Base-by-base conservation (phyloP, 2,113 vertebrate genomes). In the Mus spicilegus region DNA sequence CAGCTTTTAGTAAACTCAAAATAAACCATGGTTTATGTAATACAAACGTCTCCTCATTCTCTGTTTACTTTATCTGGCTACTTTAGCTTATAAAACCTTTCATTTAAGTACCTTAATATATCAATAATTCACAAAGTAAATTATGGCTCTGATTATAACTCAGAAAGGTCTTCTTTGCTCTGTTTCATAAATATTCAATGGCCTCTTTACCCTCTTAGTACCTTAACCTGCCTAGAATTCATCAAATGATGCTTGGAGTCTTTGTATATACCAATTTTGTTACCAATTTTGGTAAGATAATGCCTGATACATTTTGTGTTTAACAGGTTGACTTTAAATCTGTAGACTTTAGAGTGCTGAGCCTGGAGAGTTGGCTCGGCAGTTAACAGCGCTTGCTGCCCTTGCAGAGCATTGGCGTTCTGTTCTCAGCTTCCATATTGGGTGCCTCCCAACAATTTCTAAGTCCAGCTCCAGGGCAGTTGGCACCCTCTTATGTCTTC, bases 101-200 rank as follows among this genome's bases (percentile, higher is more conserved):
- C 22, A 49, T 63, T 82, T 82, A 81, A 89, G 58, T 82, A 81
- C 30, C 30, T 93, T 93, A 78, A 89, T 77, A 30, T 89, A 51
- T 93, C 77, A 91, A 24, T 90, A 91, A 95, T 85, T 95, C 51
- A 61, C 58, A 42, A 26, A 28, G 30, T 86, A 91, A 96, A 7
- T 95, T 93, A 61, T 30, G 1, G 17, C 49, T 88, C 67, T 82
- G 84, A 63, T 77, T 26, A 33, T 91, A 9, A 8, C 63, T 89
- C 82, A 70, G 39, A 89, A 93, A 92, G 61, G 10, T 28, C 39
- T 81, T 86, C 28, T 24, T 33, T 19, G 10, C n/a, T 92, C 65
- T 77, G 2, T 95, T 63, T 82, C 39, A 82, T 92, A 93, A 97
- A 97, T 92, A 97, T 77, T 87, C 75, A 88, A 22, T 87, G 69